A percentile compares a stretch with the other conserved stretches of the same genome.
Conservation (phyloP, 2,888 invertebrate genomes). For the Meloe dianella region DNA sequence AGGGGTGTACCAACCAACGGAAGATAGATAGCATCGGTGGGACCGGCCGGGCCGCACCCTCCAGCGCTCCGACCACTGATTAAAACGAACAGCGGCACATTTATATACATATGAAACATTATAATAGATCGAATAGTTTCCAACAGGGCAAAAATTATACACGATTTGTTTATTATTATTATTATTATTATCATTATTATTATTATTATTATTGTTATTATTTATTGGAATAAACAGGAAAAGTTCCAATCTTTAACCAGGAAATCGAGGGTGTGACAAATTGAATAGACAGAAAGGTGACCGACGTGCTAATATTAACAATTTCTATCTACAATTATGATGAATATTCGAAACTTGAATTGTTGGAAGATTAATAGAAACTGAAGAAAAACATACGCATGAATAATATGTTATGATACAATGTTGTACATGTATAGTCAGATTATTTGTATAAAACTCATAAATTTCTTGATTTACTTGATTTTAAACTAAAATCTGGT, state of each 20-base stretch:
- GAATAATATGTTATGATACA: not conserved
- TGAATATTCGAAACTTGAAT: not conserved
- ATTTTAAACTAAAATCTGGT: slow-evolving; percentile 8
- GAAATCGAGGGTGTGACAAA: slow-evolving; percentile 9
- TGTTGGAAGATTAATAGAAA: not conserved
- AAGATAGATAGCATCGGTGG: slow-evolving; percentile 53
- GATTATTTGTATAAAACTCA: not conserved
- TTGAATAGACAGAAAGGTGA: not conserved
- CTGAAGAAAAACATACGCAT: not conserved
- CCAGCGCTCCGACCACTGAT: slow-evolving; percentile 27
- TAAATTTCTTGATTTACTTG: slow-evolving; percentile 1
- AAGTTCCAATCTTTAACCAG: not conserved
- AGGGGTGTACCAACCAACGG: slow-evolving; percentile 49
- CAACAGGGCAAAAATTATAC: slow-evolving; percentile 3
- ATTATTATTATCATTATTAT: not conserved
- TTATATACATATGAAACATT: not conserved
- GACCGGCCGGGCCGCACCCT: slow-evolving; percentile 52
- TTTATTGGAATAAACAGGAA: not conserved
- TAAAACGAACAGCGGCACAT: slow-evolving; percentile 19
- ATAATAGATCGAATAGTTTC: not conserved
- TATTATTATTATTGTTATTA: not conserved
- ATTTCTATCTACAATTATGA: not conserved
- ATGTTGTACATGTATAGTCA: too few species aligned
- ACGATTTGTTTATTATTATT: not conserved
- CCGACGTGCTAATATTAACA: slow-evolving; percentile 9